Evolutionary conservation across 2,113 vertebrate genomes (phyloP).

Genomic region (Taurulus bubalis): DNA sequence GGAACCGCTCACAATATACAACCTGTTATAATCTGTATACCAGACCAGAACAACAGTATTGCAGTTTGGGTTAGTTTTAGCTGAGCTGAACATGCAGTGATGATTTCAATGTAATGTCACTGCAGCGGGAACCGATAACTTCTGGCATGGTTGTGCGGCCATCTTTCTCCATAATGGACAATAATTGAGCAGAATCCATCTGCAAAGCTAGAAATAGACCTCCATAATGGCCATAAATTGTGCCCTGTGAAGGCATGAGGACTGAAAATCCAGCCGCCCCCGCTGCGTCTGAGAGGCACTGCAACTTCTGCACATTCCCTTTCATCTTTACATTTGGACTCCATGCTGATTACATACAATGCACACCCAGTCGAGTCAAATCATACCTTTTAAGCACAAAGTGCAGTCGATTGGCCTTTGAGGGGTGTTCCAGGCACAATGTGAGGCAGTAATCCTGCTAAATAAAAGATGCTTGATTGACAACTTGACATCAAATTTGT

Average conservation of each 20-base stretch:
- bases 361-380: constrained; percentile 65
- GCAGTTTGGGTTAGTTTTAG: constrained; percentile 40
- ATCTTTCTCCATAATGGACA: constrained; percentile 93
- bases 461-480: constrained; percentile 29
- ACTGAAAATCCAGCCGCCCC: constrained; percentile 77
- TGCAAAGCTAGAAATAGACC: constrained; percentile 87
- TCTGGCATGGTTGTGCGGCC: constrained; percentile 83
- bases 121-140: constrained; percentile 80
- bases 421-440: constrained; percentile 13
- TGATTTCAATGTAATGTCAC: constrained; percentile 80
- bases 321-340: constrained; percentile 67
- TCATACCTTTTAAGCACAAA: constrained; percentile 71
- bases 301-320: constrained; percentile 64
- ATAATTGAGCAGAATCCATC: constrained; percentile 94
- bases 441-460: constrained; percentile 21
- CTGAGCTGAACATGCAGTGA: constrained; percentile 65
- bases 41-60: constrained; percentile 22
- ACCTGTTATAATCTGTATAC: constrained; percentile 1
- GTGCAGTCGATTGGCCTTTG: constrained; percentile 58
- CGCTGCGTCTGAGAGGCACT: constrained; percentile 74
- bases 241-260: constrained; percentile 81
- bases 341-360: constrained; percentile 80
- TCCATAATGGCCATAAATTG: constrained; percentile 90
- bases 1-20: background rate
- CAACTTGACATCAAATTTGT: constrained; percentile 30